A percentile compares a stretch with the other conserved stretches of the same genome.
phyloP scores from a whole-genome alignment of 2,888 invertebrate species.

The Cantharis rustica region DNA sequence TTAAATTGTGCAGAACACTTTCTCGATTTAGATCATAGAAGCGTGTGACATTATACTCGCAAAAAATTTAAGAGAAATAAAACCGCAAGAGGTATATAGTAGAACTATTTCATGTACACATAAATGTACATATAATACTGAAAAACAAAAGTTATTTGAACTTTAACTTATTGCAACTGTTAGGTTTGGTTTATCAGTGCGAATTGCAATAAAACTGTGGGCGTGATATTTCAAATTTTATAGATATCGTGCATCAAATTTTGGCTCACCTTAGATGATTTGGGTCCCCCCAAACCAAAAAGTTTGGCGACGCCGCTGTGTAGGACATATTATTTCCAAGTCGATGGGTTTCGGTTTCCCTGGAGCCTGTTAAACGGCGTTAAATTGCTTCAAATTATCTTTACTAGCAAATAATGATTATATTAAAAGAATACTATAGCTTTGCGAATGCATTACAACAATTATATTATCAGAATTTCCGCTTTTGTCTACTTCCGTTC shows the following conservation, averaged over 20 bases:
- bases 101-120: too few species aligned
- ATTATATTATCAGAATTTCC: not conserved
- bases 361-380: not conserved
- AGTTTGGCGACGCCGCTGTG: too few species aligned
- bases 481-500: not conserved
- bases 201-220: not conserved
- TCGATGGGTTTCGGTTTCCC: not conserved
- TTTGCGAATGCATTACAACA: not conserved
- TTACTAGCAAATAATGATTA: not conserved
- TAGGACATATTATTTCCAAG: not conserved
- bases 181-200: not conserved
- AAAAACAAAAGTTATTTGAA: not conserved
- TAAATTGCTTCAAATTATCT: not conserved
- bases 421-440: not conserved
- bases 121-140: too few species aligned
- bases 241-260: too few species aligned
- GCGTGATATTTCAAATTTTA: too few species aligned
- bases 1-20: constrained; percentile 8
- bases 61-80: not conserved
- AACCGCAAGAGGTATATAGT: not conserved
- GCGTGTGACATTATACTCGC: not conserved
- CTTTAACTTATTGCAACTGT: not conserved
- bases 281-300: too few species aligned
- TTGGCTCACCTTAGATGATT: too few species aligned
- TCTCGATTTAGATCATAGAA: constrained; percentile 4